Evolutionary conservation across 2,888 invertebrate species (phyloP).

Genomic region (Dyspetes luteomarginatus): DNA sequence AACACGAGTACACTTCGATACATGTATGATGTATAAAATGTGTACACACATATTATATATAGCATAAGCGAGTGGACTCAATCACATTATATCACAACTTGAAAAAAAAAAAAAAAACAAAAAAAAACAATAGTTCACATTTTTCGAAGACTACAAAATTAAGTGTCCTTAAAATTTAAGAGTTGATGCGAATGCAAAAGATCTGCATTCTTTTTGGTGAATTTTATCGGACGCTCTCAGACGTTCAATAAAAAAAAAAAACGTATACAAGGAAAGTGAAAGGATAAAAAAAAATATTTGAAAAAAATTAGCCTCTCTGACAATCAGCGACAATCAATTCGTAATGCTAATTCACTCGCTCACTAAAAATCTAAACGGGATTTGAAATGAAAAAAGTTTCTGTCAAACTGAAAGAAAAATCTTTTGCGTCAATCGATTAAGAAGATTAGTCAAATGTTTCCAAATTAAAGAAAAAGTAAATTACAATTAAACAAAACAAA

Average conservation of each 20-base stretch:
- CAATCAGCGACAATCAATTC: slow-evolving; percentile 70
- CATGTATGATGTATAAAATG: slow-evolving; percentile 23
- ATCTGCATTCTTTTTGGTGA: slow-evolving; percentile 40
- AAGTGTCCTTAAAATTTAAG: slow-evolving; percentile 83
- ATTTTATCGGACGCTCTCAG: slow-evolving; percentile 29
- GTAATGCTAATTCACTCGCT: slow-evolving; percentile 34
- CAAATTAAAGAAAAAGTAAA: not conserved
- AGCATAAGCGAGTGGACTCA: slow-evolving; percentile 47
- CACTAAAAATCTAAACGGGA: no score
- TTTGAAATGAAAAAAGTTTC: no score
- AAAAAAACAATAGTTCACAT: slow-evolving; percentile 42
- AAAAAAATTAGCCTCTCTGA: slow-evolving; percentile 55
- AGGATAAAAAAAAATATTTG: not conserved
- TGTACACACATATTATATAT: slow-evolving; percentile 32
- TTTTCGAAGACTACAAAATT: slow-evolving; percentile 78
- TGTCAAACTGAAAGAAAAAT: not conserved
- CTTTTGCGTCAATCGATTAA: not conserved
- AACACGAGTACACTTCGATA: slow-evolving; percentile 28
- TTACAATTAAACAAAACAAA: slow-evolving; percentile 8
- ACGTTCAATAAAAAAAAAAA: slow-evolving; percentile 14
- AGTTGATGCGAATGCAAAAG: slow-evolving; percentile 40
- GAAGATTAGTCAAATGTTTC: not conserved
- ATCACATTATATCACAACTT: slow-evolving; percentile 31
- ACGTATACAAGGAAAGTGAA: slow-evolving; percentile 5
- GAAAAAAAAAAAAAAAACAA: slow-evolving; percentile 22